Evolutionary conservation across 2,888 invertebrate genomes (phyloP), one percentile per base, ranked within the genome.

Genomic region (Agelastica alni): DNA sequence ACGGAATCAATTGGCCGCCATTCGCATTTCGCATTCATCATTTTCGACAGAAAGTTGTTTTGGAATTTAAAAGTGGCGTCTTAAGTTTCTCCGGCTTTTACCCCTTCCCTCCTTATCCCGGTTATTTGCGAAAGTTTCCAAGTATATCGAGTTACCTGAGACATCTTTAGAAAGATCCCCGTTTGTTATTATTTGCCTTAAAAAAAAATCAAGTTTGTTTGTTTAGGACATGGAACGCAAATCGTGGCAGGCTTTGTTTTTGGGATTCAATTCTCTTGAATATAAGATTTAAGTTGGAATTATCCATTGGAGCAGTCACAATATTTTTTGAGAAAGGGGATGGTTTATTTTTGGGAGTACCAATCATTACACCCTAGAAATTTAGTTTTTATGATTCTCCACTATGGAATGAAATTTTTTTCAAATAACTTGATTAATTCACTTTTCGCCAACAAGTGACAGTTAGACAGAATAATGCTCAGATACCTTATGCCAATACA

Each of bases 61-160:
- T 32, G 49, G 41, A 49, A 49, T 49, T 48, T 41, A 13, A n/a
- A 20, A 48, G 32, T 41, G 32, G 22, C 49, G 18, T 49, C 49
- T 49, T 32, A 32, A 49, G 31, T 49, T 49, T 32, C 49, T 14
- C 20, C 28, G n/a, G 16, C 12, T 14, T 41, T 39, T 12, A 6
- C 18, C 17, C 17, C 7, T n/a, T 39, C 12, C 14, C 4, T 10
- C 7, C 6, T n/a, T 4, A 18, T 31, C 49, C 49, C 31, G 49
- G 49, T 49, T 49, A 49, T 49, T 49, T 49, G 32, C 41, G 17
- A 49, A 41, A 42, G 49, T 49, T 49, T 42, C 49, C 39, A 32
- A 41, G 41, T 13, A 39, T 41, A 49, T 49, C 49, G 49, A 32
- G 41, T 49, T 49, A 49, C 49, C 49, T 49, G 41, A 41, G 49